Evolutionary conservation across 2,113 vertebrate species (phyloP), one percentile per base, ranked within the genome.

Genomic region (Microtus oregoni): DNA sequence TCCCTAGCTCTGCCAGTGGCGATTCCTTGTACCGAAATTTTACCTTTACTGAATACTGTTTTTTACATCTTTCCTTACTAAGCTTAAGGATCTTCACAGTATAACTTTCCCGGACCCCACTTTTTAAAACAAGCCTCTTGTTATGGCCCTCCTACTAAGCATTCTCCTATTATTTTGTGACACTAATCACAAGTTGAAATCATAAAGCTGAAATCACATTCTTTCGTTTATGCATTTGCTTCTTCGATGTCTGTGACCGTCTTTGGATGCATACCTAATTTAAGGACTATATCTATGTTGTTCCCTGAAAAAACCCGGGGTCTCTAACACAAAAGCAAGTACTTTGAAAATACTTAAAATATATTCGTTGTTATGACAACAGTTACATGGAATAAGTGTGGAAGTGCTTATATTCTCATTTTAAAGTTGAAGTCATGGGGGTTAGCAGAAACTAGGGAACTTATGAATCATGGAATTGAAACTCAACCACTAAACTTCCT

Each of bases 391-490:
- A 88, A 91, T 65, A 94, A 4, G 32, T 9, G 70, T 70, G 32
- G 41, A 63, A 96, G 22, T 67, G 14, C 17, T 70, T 72, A 26
- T 67, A 83, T 86, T 95, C 41, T 94, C 67, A 92, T 96, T 96
- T 94, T 92, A 61, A 44, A 92, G 50, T 77, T 90, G 86, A 95
- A 61, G 89, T 92, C 73, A 96, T 70, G 24, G 7, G 73, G 35
- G 30, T 93, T 91, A 77, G 77, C 15, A 94, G 85, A 94, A 86
- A 86, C 24, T 52, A 86, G 50, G 41, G 61, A n/a, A 94, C 13
- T 20, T 94, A 24, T 90, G 73, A 77, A 92, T 50, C 30, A 50
- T 72, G 79, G 41, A 87, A 86, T 52, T 95, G 65, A 97, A 95
- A 94, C 12, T 76, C 35, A 95, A 38, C 22, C 17, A 68, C 55